Conservation (phyloP, 2,888 invertebrate species). For the Troglohyphantes excavatus region DNA sequence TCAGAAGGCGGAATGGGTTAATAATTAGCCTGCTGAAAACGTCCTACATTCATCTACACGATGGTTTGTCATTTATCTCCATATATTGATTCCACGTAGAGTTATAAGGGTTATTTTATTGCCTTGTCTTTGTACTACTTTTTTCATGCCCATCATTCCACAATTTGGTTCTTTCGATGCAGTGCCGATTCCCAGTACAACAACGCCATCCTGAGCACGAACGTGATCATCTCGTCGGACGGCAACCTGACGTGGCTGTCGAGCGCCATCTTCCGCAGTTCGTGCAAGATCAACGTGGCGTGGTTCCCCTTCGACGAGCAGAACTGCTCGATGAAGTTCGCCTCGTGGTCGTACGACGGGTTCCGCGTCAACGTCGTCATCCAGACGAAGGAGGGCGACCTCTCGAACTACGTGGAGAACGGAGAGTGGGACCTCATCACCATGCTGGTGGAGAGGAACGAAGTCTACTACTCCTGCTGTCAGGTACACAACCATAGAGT, state of each 20-base stretch:
- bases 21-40: no score
- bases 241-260: constrained; percentile 86
- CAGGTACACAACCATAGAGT: no score
- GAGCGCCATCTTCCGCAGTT: constrained; percentile 85
- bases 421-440: constrained; percentile 85
- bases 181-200: constrained; percentile 85
- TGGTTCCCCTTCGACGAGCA: constrained; percentile 86
- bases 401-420: constrained; percentile 85
- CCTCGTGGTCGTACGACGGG: constrained; percentile 85
- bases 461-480: constrained; percentile 84
- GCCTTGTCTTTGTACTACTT: no score
- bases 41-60: no score
- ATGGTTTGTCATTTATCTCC: no score
- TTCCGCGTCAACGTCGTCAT: constrained; percentile 83
- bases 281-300: constrained; percentile 85
- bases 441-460: constrained; percentile 84
- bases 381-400: constrained; percentile 83
- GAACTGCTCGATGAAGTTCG: constrained; percentile 84
- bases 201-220: constrained; percentile 85
- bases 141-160: no score
- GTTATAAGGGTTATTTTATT: no score
- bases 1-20: no score
- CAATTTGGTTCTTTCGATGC: constrained; percentile 67
- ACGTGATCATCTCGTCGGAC: constrained; percentile 84
- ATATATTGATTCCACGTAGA: no score